A percentile compares a stretch with the other conserved stretches of the same genome.
Conservation (phyloP, 2,888 invertebrate genomes). For the Dynastes tityus region DNA sequence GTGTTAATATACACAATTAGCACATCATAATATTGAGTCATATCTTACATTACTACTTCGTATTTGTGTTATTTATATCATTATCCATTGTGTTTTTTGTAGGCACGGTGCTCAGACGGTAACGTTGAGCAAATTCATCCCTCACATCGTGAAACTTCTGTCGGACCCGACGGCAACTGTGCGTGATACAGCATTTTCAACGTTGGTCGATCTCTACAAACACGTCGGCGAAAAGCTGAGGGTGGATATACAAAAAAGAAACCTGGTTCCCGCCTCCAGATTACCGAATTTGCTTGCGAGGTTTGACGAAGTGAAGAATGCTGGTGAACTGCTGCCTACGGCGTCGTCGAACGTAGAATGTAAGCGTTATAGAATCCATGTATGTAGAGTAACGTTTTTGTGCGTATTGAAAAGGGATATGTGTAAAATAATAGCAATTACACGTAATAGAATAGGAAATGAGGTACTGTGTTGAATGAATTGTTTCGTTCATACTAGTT, state of each 20-base stretch:
- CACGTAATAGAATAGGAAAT: no score
- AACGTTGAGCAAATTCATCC: conserved; percentile 86
- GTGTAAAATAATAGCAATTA: no score
- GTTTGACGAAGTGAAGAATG: conserved; percentile 89
- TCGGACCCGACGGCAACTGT: conserved; percentile 92
- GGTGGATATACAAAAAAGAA: conserved; percentile 86
- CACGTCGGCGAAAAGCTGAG: conserved; percentile 93
- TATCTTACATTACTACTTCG: background rate
- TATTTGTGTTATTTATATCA: background rate
- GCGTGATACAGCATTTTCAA: conserved; percentile 88
- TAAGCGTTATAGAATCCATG: conserved; percentile 56
- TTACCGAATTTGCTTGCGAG: conserved; percentile 81
- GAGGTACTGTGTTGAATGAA: no score
- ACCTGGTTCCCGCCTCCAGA: conserved; percentile 84
- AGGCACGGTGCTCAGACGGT: conserved; percentile 91
- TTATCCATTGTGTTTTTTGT: background rate
- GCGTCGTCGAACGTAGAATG: conserved; percentile 71
- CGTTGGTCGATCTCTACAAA: conserved; percentile 91
- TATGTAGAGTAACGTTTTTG: no score
- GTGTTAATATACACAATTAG: background rate
- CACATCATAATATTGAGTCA: background rate
- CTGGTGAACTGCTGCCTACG: conserved; percentile 85
- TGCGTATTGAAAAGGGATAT: no score
- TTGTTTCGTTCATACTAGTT: background rate
- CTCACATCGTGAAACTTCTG: conserved; percentile 85